Evolutionary conservation across 2,113 vertebrate genomes (phyloP).

Genomic region (Tachuris rubrigastra): DNA sequence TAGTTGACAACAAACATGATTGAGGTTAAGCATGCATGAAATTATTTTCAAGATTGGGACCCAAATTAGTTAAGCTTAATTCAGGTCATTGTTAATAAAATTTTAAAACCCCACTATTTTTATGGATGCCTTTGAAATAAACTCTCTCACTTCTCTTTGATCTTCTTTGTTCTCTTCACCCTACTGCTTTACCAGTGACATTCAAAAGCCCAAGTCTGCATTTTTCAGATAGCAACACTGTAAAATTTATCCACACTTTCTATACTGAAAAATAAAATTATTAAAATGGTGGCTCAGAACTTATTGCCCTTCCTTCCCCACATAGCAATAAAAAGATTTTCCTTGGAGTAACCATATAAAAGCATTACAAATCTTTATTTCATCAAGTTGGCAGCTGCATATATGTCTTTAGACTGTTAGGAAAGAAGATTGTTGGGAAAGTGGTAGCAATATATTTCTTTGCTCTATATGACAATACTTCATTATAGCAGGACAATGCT

Average conservation of each 20-base stretch:
- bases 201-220: slow-evolving; percentile 32
- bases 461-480: background rate
- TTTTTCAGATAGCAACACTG: background rate
- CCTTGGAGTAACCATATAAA: background rate
- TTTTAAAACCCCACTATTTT: slow-evolving; percentile 31
- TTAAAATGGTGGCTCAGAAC: background rate
- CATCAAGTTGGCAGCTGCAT: background rate
- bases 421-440: background rate
- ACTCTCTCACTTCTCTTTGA: slow-evolving; percentile 13
- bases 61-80: slow-evolving; percentile 37
- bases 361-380: slow-evolving; percentile 21
- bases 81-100: slow-evolving; percentile 49
- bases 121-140: slow-evolving; percentile 27
- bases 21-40: slow-evolving; percentile 32
- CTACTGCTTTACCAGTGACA: background rate
- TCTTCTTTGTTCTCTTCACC: slow-evolving; percentile 31
- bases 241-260: slow-evolving; percentile 17
- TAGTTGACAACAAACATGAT: slow-evolving; percentile 17
- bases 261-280: slow-evolving; percentile 6
- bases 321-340: background rate
- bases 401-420: background rate
- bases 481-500: background rate
- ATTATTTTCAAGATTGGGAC: slow-evolving; percentile 24
- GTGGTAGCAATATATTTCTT: background rate
- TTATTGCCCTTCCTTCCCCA: background rate